These are phyloP conservation scores for Sebastes ruberrimus DNA, from an alignment of 2,797 vertebrate genomes.

Conservation along the genomic window DNA sequence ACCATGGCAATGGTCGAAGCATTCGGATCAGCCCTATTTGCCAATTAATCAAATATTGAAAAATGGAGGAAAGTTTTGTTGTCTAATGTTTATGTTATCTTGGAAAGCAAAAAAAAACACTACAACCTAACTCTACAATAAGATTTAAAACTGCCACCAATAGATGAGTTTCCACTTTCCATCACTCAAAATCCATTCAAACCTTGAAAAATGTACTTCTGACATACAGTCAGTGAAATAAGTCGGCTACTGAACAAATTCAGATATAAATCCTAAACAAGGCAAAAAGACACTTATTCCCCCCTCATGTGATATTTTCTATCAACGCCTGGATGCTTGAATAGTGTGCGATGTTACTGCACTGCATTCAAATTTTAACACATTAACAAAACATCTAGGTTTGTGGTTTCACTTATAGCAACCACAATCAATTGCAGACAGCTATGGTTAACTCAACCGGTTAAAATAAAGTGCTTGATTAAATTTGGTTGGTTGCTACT, in stretches of 20 bases:
- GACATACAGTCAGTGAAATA: background rate
- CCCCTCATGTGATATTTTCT: background rate
- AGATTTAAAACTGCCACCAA: background rate
- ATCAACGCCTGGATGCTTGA: background rate
- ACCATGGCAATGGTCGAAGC: too few species aligned
- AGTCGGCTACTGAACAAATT: background rate
- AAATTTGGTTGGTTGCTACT: background rate
- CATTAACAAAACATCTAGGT: background rate
- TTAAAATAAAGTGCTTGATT: background rate
- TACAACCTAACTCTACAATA: background rate
- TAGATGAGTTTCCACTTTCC: background rate
- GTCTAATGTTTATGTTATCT: background rate
- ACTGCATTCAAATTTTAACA: background rate
- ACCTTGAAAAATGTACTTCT: too few species aligned
- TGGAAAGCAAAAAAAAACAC: background rate
- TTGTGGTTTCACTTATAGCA: background rate
- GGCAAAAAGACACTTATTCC: background rate
- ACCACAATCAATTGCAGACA: background rate
- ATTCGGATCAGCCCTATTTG: too few species aligned
- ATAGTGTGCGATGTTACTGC: background rate
- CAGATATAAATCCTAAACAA: background rate
- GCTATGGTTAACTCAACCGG: background rate
- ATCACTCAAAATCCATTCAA: background rate
- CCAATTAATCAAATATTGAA: background rate
- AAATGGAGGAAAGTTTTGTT: background rate